These are phyloP conservation scores for Siniperca chuatsi DNA, from an alignment of 2,113 vertebrate genomes.

Conservation along the genomic window DNA sequence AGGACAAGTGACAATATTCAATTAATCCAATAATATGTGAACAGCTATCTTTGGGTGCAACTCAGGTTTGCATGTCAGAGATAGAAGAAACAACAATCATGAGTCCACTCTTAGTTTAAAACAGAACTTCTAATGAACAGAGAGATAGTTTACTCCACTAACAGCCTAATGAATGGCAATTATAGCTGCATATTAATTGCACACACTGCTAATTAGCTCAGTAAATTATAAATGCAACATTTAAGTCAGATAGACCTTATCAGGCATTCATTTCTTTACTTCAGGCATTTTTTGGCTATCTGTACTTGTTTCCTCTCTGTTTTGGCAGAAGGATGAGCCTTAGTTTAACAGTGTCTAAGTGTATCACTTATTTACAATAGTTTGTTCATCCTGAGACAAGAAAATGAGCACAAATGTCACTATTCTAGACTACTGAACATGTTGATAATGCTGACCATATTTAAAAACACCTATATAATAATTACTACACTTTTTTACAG, in stretches of 20 bases:
- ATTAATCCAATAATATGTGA: no score
- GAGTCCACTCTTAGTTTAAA: background rate
- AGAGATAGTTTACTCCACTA: background rate
- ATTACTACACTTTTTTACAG: no score
- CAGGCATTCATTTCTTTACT: background rate
- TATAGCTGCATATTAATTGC: slow-evolving; percentile 11
- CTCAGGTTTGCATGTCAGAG: background rate
- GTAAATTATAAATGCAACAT: slow-evolving; percentile 11
- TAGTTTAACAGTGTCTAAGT: background rate
- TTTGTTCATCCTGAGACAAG: background rate
- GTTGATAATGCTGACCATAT: no score
- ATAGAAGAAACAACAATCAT: no score
- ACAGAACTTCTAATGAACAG: background rate
- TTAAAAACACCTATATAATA: no score
- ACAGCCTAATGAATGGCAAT: slow-evolving; percentile 4
- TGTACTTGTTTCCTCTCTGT: background rate
- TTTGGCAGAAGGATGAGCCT: background rate
- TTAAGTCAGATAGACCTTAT: background rate
- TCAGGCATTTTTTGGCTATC: background rate
- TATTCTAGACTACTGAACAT: background rate
- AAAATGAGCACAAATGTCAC: background rate
- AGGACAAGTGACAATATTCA: no score
- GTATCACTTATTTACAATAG: no score
- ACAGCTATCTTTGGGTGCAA: no score
- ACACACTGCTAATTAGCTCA: background rate